Evolutionary conservation across 2,888 invertebrate species (phyloP), one percentile per base, ranked within the genome.

Genomic region (Cryptus viduatorius): DNA sequence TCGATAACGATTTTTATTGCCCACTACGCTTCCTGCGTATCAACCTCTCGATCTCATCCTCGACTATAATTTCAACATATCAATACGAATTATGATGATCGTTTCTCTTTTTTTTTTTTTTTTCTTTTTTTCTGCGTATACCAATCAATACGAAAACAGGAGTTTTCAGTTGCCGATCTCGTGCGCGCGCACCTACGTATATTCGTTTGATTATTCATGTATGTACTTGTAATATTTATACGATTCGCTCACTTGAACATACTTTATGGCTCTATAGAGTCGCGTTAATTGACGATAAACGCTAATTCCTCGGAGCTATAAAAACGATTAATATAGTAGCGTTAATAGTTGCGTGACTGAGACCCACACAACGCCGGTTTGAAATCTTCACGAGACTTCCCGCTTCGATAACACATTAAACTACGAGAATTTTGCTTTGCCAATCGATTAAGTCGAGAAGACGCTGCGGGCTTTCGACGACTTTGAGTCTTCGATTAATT

Each of bases 211-310:
- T 61, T 61, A 61, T 61, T 73, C 73, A 61, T 59, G 31, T 29
- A 29, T 46, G 61, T 61, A 42, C 42, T 29, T n/a, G 46, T 61
- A 44, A 31, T 48, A 48, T 61, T 37, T 73, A 46, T 16, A 61
- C 46, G 59, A 73, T 73, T 73, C 73, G 73, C 73, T 73, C 61
- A 73, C 61, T 73, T 73, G 73, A 61, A 59, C 73, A 61, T 61
- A 61, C 59, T 73, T 73, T 61, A 73, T 73, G 31, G 53, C 73
- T 46, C 46, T n/a, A 73, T 46, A 61, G 73, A 73, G 46, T 73
- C 73, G 16, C 61, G 73, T 73, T 73, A 73, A 73, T 73, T 61
- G 46, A 73, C 48, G 73, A 73, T 73, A 73, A 73, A 61, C 73
- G 73, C 61, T 73, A 73, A 73, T 73, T 73, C n/a, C 46, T 73